Base-by-base conservation (phyloP, 2,888 invertebrate genomes). In the Lasioglossum vierecki region DNA sequence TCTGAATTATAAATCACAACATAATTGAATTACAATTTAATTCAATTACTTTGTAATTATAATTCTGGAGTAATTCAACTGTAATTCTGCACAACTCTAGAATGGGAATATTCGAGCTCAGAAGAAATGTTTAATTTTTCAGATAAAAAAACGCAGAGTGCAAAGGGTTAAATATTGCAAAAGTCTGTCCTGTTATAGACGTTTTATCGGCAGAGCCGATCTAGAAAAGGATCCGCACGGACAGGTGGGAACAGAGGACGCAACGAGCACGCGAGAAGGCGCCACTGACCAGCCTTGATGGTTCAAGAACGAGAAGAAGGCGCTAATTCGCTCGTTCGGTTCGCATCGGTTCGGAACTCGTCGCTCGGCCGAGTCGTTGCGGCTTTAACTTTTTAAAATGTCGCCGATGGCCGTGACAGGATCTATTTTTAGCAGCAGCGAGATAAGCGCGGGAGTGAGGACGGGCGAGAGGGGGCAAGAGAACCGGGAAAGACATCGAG, bases 371-470 rank as follows among this genome's bases (percentile, higher is more conserved):
- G 79, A 76, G 71, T 82, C 30, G 79, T 35, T 80, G 84, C 92
- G 92, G 92, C 89, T 93, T 93, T 91, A 93, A 93, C 93, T 93
- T 94, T 94, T 93, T 94, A 92, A 94, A 94, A 94, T 94, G 94
- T 94, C 94, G 93, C 93, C 91, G 92, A 93, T 94, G 94, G 94
- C 95, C 95, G 93, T 95, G 94, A 95, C 94, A 94, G 93, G 91
- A 87, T 93, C 93, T 95, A 95, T 94, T 95, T 95, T 95, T 95
- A 94, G 94, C 92, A 90, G 82, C 91, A 91, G 85, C 92, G 93
- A 94, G 95, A 95, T 94, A 95, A 95, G 94, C 94, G 91, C 88
- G 90, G 88, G 86, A 88, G 88, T 88, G 88, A 85, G 85, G 88
- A 80, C 60, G 84, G n/a, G 86, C 35, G 8, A 53, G 30, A 53